Evolutionary conservation across 2,113 vertebrate species (phyloP).

Genomic region (Merops nubicus): DNA sequence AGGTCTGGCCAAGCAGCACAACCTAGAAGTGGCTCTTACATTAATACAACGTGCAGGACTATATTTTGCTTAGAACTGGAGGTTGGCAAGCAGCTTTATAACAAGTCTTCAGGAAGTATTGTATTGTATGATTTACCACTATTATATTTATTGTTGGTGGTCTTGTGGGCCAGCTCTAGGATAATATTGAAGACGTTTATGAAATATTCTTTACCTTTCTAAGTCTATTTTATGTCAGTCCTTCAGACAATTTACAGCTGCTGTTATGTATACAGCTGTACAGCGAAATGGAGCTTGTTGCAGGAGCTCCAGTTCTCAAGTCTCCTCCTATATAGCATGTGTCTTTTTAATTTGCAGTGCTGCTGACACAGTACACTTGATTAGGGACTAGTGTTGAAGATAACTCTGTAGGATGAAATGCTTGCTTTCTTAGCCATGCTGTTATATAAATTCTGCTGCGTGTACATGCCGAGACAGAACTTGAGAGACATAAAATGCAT

Average conservation of each 20-base stretch:
- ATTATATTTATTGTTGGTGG: slow-evolving; percentile 43
- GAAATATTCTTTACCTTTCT: slow-evolving; percentile 58
- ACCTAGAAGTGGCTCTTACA: background rate
- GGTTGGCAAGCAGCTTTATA: background rate
- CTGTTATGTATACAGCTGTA: background rate
- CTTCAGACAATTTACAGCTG: slow-evolving; percentile 44
- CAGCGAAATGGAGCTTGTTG: slow-evolving; percentile 3
- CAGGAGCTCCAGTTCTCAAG: background rate
- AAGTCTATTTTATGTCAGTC: slow-evolving; percentile 36
- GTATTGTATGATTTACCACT: slow-evolving; percentile 10
- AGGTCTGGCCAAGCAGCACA: background rate
- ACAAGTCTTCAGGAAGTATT: background rate
- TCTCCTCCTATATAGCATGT: background rate
- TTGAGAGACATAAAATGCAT: background rate
- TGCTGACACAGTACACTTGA: slow-evolving; percentile 31
- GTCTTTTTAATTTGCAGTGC: slow-evolving; percentile 51
- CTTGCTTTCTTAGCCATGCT: background rate
- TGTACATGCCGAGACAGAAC: background rate
- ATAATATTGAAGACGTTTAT: slow-evolving; percentile 39
- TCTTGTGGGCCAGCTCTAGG: background rate
- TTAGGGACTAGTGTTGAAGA: slow-evolving; percentile 35
- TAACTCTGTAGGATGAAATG: slow-evolving; percentile 51
- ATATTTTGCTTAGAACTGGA: background rate
- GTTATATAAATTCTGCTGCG: slow-evolving; percentile 32
- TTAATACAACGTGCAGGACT: background rate